Conservation (phyloP, 64 coral and sea anemone species). For the Astreopora myriophthalma region DNA sequence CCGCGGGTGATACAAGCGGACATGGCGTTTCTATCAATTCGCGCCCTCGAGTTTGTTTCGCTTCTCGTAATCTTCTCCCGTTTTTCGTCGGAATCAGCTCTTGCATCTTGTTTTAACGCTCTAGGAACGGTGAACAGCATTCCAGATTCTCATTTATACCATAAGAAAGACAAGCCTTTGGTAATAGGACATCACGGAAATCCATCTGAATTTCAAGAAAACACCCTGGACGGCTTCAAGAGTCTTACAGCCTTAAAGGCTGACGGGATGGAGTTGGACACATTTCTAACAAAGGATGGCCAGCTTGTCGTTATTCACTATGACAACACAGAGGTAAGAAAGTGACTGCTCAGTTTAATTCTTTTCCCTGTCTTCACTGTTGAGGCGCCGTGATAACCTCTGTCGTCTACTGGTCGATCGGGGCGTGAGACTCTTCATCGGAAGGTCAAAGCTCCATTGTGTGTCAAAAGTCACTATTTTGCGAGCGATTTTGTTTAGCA, state of each 20-base stretch:
- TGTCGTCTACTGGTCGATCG: too few relatives aligned
- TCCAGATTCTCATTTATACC: slow-evolving; percentile 69
- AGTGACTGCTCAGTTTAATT: background rate
- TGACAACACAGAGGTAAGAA: slow-evolving; percentile 82
- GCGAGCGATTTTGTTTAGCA: too few relatives aligned
- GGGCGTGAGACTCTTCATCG: too few relatives aligned
- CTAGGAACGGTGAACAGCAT: background rate
- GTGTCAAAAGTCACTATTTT: too few relatives aligned
- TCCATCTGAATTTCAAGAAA: slow-evolving; percentile 84
- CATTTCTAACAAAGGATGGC: slow-evolving; percentile 86
- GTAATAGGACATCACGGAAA: slow-evolving; percentile 95
- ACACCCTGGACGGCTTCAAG: slow-evolving; percentile 85
- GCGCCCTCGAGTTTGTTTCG: background rate
- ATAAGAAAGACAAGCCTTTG: slow-evolving; percentile 70
- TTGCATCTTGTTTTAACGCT: background rate
- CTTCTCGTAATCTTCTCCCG: background rate
- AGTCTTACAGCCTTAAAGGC: slow-evolving; percentile 77
- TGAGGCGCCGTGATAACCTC: too few relatives aligned
- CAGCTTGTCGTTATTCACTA: slow-evolving; percentile 85
- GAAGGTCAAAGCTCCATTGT: too few relatives aligned
- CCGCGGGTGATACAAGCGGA: background rate
- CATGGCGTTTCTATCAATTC: background rate
- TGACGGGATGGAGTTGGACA: slow-evolving; percentile 91
- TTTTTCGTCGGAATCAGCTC: background rate
- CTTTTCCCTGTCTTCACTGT: too few relatives aligned